phyloP scores from a whole-genome alignment of 2,888 invertebrate genomes.

The Apodemia mormo region DNA sequence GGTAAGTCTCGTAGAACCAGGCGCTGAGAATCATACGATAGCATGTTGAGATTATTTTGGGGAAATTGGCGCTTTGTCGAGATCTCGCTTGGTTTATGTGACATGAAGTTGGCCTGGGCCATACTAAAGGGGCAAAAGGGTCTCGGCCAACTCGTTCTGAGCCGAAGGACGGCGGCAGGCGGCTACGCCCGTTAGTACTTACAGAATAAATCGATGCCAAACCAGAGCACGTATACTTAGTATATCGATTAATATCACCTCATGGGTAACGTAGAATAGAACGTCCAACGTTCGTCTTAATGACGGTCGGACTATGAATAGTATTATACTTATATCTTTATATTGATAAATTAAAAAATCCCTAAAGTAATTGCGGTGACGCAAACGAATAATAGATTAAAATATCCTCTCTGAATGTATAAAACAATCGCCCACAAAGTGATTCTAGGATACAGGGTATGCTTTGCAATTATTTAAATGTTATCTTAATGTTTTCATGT shows the following conservation, averaged over 20 bases:
- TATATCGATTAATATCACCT: conserved; percentile 73
- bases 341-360: conserved; percentile 70
- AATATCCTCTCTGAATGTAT: conserved; percentile 76
- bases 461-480: conserved; percentile 94
- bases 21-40: conserved; percentile 13
- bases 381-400: conserved; percentile 72
- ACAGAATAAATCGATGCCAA: conserved; percentile 75
- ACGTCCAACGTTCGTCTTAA: conserved; percentile 44
- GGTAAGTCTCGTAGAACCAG: conserved; percentile 8
- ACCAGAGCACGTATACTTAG: conserved; percentile 75
- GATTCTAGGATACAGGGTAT: conserved; percentile 97
- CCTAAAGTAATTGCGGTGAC: conserved; percentile 71
- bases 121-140: not conserved
- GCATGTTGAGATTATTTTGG: conserved; percentile 8
- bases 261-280: conserved; percentile 69
- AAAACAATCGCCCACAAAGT: conserved; percentile 84
- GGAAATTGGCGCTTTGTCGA: conserved; percentile 17
- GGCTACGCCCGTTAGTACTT: conserved; percentile 46
- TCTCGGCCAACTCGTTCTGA: conserved; percentile 7
- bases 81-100: conserved; percentile 11
- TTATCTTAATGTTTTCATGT: conserved; percentile 81
- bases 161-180: conserved; percentile 38
- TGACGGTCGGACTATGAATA: conserved; percentile 53
- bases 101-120: conserved; percentile 13
- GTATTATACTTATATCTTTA: conserved; percentile 65